These are phyloP conservation scores for Chloroceryle aenea DNA, from an alignment of 2,113 vertebrate genomes.

Conservation along the genomic window DNA sequence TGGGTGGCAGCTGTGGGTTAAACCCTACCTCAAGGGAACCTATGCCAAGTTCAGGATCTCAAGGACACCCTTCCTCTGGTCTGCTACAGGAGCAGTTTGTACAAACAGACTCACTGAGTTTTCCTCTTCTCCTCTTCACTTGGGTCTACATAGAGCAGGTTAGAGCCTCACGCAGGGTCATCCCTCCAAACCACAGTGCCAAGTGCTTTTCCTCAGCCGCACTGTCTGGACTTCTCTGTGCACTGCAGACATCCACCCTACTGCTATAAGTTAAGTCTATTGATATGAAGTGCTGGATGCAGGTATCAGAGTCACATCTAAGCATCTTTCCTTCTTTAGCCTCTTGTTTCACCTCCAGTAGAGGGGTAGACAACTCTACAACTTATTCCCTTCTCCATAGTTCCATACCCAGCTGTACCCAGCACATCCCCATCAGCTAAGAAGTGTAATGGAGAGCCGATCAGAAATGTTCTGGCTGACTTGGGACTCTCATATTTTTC, in stretches of 20 bases:
- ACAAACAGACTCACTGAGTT: neutral
- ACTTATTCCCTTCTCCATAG: neutral
- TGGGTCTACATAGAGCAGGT: neutral
- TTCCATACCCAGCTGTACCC: neutral
- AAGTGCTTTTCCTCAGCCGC: neutral
- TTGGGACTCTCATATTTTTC: neutral
- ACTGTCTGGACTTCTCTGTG: neutral
- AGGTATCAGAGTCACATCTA: neutral
- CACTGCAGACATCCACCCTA: neutral
- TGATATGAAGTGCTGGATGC: neutral
- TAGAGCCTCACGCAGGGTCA: neutral
- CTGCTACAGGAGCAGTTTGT: neutral
- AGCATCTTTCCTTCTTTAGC: neutral
- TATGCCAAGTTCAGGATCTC: neutral
- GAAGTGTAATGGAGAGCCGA: neutral
- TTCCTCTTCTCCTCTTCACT: neutral
- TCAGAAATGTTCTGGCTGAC: neutral
- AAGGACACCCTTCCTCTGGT: neutral
- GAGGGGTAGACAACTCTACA: neutral
- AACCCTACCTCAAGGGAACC: neutral
- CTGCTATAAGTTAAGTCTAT: neutral
- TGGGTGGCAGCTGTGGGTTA: neutral
- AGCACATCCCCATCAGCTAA: neutral
- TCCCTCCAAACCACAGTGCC: neutral
- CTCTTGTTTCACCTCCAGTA: neutral